phyloP scores from a whole-genome alignment of 2,113 vertebrate genomes.

The Parotia lawesii region DNA sequence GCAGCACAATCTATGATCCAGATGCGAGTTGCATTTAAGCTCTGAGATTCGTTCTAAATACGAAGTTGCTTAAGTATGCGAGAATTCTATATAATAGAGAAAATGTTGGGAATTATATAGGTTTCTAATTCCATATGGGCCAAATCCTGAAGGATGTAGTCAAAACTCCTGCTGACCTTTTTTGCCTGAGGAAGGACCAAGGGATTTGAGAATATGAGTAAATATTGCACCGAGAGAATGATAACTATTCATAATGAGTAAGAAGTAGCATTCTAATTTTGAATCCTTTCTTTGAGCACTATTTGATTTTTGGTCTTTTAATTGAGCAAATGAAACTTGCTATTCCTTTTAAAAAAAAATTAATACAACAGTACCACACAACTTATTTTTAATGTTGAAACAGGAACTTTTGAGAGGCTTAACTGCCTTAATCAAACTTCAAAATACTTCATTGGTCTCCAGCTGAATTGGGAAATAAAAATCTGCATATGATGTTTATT shows the following conservation, averaged over 20 bases:
- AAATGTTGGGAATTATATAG: constrained; percentile 30
- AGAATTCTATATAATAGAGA: constrained; percentile 44
- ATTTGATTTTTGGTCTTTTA: constrained; percentile 15
- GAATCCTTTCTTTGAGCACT: neutral
- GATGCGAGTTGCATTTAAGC: constrained; percentile 57
- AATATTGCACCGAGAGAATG: neutral
- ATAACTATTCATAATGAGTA: neutral
- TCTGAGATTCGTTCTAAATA: constrained; percentile 19
- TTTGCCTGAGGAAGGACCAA: neutral
- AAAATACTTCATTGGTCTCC: constrained; percentile 67
- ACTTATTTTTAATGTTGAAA: constrained; percentile 39
- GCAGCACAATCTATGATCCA: constrained; percentile 50
- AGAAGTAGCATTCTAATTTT: neutral
- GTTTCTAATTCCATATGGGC: constrained; percentile 51
- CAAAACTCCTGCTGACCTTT: constrained; percentile 48
- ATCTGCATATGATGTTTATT: constrained; percentile 76
- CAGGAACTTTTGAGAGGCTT: constrained; percentile 30
- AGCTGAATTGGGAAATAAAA: constrained; percentile 66
- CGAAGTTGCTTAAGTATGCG: constrained; percentile 41
- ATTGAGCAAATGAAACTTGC: neutral
- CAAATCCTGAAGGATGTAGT: constrained; percentile 44
- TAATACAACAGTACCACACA: neutral
- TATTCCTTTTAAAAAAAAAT: neutral
- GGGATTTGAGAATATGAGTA: neutral
- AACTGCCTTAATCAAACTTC: constrained; percentile 72